phyloP scores from a whole-genome alignment of 2,888 invertebrate genomes.

The Lycocerus yunnanus region DNA sequence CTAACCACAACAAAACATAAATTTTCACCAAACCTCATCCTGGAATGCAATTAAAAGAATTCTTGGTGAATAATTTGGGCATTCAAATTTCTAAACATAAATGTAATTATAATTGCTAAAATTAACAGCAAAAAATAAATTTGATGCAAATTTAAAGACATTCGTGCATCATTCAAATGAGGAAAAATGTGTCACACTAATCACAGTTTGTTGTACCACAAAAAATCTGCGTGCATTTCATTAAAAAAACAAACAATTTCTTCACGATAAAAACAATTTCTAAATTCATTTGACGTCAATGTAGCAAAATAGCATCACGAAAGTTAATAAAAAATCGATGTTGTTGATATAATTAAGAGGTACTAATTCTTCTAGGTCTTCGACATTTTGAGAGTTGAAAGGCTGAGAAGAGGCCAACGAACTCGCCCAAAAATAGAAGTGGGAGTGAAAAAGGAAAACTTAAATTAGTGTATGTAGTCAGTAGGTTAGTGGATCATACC shows the following conservation, averaged over 20 bases:
- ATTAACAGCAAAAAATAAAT: not conserved
- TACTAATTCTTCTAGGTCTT: not conserved
- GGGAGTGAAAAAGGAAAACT: slow-evolving; percentile 37
- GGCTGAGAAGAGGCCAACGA: slow-evolving; percentile 31
- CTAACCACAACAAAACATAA: not conserved
- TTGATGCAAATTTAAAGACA: not conserved
- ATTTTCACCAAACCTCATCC: not conserved
- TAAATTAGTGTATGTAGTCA: slow-evolving; percentile 38
- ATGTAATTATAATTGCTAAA: not conserved
- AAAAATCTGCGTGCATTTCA: not conserved
- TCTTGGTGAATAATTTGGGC: too few relatives aligned
- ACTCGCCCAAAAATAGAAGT: slow-evolving; percentile 33
- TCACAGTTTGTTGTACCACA: not conserved
- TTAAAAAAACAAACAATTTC: not conserved
- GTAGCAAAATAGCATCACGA: not conserved
- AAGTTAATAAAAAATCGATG: not conserved
- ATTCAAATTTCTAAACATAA: not conserved
- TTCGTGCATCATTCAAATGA: not conserved
- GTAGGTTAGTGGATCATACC: slow-evolving; percentile 39
- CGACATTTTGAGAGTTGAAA: slow-evolving; percentile 25
- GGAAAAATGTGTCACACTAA: not conserved
- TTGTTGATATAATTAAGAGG: slow-evolving; percentile 1
- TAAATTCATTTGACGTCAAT: not conserved
- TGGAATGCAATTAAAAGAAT: not conserved
- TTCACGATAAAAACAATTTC: not conserved